Evolutionary conservation across 2,797 vertebrate genomes (phyloP), one percentile per base, ranked within the genome.

Genomic region (Sebastes miniatus): DNA sequence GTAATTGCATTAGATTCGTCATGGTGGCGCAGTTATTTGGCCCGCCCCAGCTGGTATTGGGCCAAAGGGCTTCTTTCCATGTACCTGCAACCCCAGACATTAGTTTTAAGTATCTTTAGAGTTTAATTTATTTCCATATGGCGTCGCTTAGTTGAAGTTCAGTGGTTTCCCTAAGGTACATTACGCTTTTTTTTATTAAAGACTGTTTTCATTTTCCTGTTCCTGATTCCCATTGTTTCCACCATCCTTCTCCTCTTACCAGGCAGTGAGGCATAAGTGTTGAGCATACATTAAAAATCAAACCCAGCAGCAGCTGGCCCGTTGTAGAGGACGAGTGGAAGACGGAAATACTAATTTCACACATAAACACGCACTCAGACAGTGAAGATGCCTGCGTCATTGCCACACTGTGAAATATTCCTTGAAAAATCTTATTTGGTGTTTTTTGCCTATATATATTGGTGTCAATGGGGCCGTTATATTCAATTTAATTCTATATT

Each of bases 1-100:
- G 84, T 90, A 89, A 93, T 83, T 94, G 92, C 91, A 88, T 95
- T 93, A 93, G 85, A 93, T 93, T 93, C 64, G 93, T 92, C 90
- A 94, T 32, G 83, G 88, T 85, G 89, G 78, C 36, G 70, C 59
- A 47, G 78, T 87, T 86, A 84, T 89, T 79, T 83, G 85, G 76
- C 73, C 68, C 59, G 27, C 74, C 85, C 67, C 91, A 76, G 77
- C 88, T 82, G 83, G 76, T 85, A 36, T 43, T 8, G 65, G 79
- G 67, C 83, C 88, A 88, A 64, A 88, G 85, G 85, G 65, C 68
- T 71, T 85, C 81, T 90, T 79, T 87, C 16, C 72, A 50, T 69
- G 71, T 81, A 81, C 87, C 76, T 80, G 76, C 79, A 84, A 69
- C 61, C 75, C 72, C 76, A 81, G 43, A 73, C 82, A 69, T 87